A percentile compares a stretch with the other conserved stretches of the same genome.
Evolutionary conservation across 2,888 invertebrate species (phyloP).

Genomic region (Megaustenia siamemsis): DNA sequence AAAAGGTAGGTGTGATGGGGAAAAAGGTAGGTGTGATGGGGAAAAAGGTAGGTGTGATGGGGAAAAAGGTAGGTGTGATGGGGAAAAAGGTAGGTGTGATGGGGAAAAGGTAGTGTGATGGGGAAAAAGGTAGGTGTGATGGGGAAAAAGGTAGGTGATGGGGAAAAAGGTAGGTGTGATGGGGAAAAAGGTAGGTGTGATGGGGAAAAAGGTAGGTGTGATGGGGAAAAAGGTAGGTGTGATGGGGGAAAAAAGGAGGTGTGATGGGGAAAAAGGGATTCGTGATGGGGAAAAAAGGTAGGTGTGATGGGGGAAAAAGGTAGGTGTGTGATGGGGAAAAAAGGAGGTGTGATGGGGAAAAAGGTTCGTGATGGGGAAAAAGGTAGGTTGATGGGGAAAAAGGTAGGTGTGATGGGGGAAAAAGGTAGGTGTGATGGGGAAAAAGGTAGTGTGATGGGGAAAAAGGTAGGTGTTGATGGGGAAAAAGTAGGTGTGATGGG

Average conservation of each 20-base stretch:
- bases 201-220: background rate
- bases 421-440: background rate
- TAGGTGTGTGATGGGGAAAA: background rate
- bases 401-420: background rate
- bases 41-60: background rate
- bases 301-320: background rate
- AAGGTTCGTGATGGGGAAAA: background rate
- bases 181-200: background rate
- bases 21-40: background rate
- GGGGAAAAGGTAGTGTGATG: background rate
- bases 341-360: background rate
- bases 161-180: background rate
- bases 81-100: background rate
- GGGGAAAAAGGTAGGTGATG: background rate
- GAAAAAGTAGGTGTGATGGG: background rate
- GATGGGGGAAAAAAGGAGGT: background rate
- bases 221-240: background rate
- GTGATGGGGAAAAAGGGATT: background rate
- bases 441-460: background rate
- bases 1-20: background rate
- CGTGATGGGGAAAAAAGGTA: background rate
- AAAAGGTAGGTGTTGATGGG: background rate
- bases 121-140: background rate
- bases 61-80: background rate
- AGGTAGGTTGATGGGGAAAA: background rate